Evolutionary conservation across 30 jellyfish, hydroid and myxozoan species (phyloP), one percentile per base, ranked within the genome.

Genomic region (Aurelia sp.): DNA sequence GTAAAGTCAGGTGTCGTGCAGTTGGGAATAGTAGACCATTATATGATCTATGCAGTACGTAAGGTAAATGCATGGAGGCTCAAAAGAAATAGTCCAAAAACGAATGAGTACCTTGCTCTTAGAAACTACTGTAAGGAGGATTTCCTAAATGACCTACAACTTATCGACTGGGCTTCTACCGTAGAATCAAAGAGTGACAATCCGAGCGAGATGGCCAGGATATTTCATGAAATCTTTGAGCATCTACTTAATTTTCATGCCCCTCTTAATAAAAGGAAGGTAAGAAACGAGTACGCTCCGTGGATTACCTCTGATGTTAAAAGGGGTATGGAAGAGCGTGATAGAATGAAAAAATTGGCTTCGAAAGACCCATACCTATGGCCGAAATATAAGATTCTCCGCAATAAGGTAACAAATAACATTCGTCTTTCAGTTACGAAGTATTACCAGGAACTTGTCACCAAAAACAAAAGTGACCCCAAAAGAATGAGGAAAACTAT

Each of bases 161-260:
- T 20, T 4, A 31, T 69, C 0, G 80, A 69, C 60, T 69, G 80
- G 80, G 80, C 12, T 20, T 20, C 80, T 69, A 69, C 27, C 61
- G 2, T 8, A 16, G 58, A 24, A 24, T n/a, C 59, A 24, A 18
- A 8, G 60, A 20, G 61, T 69, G 80, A 69, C 60, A 69, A 69
- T 40, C n/a, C 80, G 17, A 69, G 19, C 13, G 61, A 69, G 10
- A 69, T 69, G 38, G 80, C 61, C 17, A 3, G n/a, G 2, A 69
- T 27, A 31, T 69, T 69, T 69, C 80, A 69, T 13, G 80, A 69
- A 31, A 69, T 69, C 33, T 27, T 27, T 27, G 33, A 27, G 33
- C 2, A 27, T 2, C 2, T 27, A 27, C 33, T 15, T 69, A 20
- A 31, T 69, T 20, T 40, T 11, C 80, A 20, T 69, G 80, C 80